Conservation (phyloP, 2,888 invertebrate genomes). For the Pedicia rivosa region DNA sequence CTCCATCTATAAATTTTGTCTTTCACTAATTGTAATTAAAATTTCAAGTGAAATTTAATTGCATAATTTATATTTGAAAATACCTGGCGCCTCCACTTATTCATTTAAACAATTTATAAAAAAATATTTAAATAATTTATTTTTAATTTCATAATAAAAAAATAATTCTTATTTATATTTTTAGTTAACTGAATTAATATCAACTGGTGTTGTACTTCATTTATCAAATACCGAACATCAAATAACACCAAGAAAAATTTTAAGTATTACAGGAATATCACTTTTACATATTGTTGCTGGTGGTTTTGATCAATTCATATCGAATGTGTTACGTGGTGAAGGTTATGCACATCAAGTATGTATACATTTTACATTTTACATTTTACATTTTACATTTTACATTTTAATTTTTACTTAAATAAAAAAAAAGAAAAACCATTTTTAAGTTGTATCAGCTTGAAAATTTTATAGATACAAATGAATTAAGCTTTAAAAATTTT, state of each 20-base stretch:
- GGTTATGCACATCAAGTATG: slow-evolving; percentile 46
- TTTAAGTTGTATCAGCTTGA: too few species aligned
- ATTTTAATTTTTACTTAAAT: too few species aligned
- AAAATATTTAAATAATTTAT: neutral
- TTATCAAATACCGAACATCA: slow-evolving; percentile 36
- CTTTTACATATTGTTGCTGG: slow-evolving; percentile 43
- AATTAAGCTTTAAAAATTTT: too few species aligned
- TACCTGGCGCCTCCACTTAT: neutral
- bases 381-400: too few species aligned
- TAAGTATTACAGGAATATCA: slow-evolving; percentile 41
- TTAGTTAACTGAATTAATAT: slow-evolving; percentile 41
- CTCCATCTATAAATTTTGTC: too few species aligned
- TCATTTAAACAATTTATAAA: too few species aligned
- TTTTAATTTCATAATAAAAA: slow-evolving; percentile 3
- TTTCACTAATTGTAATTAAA: too few species aligned
- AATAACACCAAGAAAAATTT: slow-evolving; percentile 37
- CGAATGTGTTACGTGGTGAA: slow-evolving; percentile 44
- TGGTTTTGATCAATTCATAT: slow-evolving; percentile 46
- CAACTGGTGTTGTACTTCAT: slow-evolving; percentile 40
- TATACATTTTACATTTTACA: slow-evolving; percentile 10
- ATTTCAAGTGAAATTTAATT: too few species aligned
- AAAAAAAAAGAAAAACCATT: too few species aligned
- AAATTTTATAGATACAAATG: too few species aligned
- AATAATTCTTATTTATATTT: slow-evolving; percentile 19
- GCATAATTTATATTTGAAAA: neutral